Evolutionary conservation across 2,797 vertebrate genomes (phyloP), one percentile per base, ranked within the genome.

Genomic region (Rhynchonycteris naso): DNA sequence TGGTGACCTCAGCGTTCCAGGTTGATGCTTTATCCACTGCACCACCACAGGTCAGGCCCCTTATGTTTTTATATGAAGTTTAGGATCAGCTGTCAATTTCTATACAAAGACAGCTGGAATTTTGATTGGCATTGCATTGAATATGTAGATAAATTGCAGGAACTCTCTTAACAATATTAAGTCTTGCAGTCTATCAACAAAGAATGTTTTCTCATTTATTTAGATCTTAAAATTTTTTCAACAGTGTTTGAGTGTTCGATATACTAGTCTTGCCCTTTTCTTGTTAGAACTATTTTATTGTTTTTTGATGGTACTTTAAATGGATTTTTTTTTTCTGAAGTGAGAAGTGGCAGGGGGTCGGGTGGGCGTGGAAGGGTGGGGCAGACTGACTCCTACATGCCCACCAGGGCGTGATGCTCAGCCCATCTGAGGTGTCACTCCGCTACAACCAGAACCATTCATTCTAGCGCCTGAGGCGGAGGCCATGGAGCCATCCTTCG

Each of bases 271-370:
- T 72, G 33, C 30, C 18, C 7, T 88, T 80, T 7, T 75, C 38
- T 35, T 78, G 9, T 92, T 84, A 79, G 58, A 80, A 19, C 5
- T 68, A 19, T 76, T 91, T 54, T 50, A 30, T 90, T 35, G 3
- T 30, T 69, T 74, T 80, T 90, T 85, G 68, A 87, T 83, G 56
- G 18, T 76, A 47, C 91, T 95, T 82, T 71, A 81, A 75, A 24
- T 92, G 72, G 28, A 68, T 65, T 80, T 90, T 28, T 43, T 79
- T 58, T 43, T 43, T 43, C 43, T 43, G 43, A 43, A 43, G 43
- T 43, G 43, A 66, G 43, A 58, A 89, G 33, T 83, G 8, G 43
- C 43, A 43, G 43, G 43, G 43, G n/a, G n/a, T n/a, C n/a, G n/a
- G n/a, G 43, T 43, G 43, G 43, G 43, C 5, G 38, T 43, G 38